Conservation (phyloP, 2,888 invertebrate species). For the Tolmerus cingulatus region DNA sequence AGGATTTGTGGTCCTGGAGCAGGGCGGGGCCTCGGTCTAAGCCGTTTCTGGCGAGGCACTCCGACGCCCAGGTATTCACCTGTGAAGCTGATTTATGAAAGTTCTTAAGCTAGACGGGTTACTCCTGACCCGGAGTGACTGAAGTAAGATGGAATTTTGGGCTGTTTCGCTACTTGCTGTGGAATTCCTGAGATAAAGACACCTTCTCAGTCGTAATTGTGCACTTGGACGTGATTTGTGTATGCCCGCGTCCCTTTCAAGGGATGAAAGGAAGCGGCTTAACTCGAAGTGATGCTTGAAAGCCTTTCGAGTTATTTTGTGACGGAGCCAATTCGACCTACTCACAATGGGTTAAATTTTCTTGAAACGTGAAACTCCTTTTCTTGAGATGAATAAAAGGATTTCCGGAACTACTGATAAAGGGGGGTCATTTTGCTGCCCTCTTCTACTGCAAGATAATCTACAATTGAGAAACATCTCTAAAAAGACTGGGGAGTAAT, state of each 20-base stretch:
- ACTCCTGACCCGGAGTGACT: background rate
- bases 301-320: background rate
- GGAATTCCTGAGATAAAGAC: conserved; percentile 16
- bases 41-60: background rate
- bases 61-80: background rate
- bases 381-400: background rate
- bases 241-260: background rate
- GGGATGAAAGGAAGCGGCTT: background rate
- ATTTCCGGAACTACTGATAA: background rate
- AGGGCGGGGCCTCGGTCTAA: background rate
- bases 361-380: background rate
- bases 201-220: background rate
- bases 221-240: conserved; percentile 35
- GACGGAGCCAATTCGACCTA: background rate
- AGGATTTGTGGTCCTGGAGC: background rate
- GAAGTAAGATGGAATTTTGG: conserved; percentile 1
- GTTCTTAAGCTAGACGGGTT: background rate
- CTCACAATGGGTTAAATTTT: conserved; percentile 1
- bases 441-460: background rate
- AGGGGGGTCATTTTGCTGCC: background rate
- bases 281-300: background rate
- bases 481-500: background rate
- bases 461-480: background rate
- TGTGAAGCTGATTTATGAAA: conserved; percentile 26
- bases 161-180: background rate